A percentile compares a stretch with the other conserved stretches of the same genome.
phyloP scores from a whole-genome alignment of 92 coral and sea anemone genomes.

The Desmophyllum pertusum region DNA sequence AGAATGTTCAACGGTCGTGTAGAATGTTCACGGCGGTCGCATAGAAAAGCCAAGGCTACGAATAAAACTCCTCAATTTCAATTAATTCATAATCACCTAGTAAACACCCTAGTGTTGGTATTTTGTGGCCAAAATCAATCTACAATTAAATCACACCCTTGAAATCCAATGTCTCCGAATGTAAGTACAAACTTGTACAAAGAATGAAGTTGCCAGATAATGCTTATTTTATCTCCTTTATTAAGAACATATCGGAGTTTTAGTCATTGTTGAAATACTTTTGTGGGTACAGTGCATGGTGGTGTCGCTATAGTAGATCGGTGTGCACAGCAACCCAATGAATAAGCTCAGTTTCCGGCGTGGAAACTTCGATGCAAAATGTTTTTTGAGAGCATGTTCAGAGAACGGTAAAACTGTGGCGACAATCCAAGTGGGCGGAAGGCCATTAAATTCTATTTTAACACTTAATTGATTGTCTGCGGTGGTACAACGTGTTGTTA shows the following conservation, averaged over 20 bases:
- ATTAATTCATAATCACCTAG: background rate
- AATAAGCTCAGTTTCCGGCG: background rate
- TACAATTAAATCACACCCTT: background rate
- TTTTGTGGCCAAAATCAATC: background rate
- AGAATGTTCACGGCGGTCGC: too few relatives aligned
- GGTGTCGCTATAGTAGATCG: background rate
- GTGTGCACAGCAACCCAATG: background rate
- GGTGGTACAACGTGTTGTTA: background rate
- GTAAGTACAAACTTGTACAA: background rate
- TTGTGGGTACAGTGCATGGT: background rate
- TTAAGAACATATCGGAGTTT: background rate
- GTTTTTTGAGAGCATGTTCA: background rate
- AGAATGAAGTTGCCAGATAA: background rate
- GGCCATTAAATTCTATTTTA: slow-evolving; percentile 7
- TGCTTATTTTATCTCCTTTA: background rate
- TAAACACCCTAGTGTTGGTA: background rate
- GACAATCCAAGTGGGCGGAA: background rate
- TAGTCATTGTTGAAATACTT: background rate
- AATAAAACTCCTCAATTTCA: background rate
- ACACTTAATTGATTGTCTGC: slow-evolving; percentile 2
- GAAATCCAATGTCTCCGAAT: background rate
- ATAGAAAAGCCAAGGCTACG: background rate
- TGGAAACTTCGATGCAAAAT: background rate
- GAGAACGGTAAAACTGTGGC: background rate
- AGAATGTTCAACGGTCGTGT: too few relatives aligned